Percentiles rank a stretch among this genome's conserved stretches.
phyloP scores from a whole-genome alignment of 64 coral and sea anemone species.

The Montipora efflorescens region DNA sequence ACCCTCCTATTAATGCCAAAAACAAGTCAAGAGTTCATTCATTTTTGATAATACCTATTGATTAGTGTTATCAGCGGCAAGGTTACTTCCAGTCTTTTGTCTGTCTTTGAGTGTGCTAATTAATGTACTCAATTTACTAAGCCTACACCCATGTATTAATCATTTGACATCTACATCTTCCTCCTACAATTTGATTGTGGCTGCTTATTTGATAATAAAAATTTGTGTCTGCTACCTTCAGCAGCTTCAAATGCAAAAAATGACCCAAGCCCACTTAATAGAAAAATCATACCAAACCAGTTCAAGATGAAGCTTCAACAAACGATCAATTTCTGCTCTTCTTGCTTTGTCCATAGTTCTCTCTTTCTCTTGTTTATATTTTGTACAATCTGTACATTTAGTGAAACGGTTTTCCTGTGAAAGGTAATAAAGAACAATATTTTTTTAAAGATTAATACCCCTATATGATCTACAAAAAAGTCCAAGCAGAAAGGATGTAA shows the following conservation, averaged over 20 bases:
- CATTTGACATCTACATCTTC: too few species aligned
- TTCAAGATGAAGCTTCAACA: conserved; percentile 30
- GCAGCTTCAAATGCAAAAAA: too few species aligned
- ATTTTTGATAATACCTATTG: background rate
- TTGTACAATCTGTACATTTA: background rate
- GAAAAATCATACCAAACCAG: background rate
- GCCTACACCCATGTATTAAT: too few species aligned
- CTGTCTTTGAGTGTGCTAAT: background rate
- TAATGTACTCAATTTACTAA: too few species aligned
- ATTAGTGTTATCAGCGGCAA: background rate
- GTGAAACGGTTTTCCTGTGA: conserved; percentile 31
- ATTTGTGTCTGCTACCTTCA: background rate
- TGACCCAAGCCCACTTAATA: too few species aligned
- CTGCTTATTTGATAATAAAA: background rate
- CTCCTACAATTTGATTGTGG: background rate
- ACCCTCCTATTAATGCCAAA: background rate
- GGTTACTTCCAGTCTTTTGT: background rate
- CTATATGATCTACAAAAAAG: background rate
- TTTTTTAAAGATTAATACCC: background rate
- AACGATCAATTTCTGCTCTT: conserved; percentile 12
- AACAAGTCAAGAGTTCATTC: background rate
- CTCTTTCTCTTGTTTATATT: conserved; percentile 58
- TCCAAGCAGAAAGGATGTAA: background rate
- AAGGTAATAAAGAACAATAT: background rate
- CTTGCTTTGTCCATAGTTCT: background rate